phyloP scores from a whole-genome alignment of 2,797 vertebrate species.

The Steatocranus sp. region DNA sequence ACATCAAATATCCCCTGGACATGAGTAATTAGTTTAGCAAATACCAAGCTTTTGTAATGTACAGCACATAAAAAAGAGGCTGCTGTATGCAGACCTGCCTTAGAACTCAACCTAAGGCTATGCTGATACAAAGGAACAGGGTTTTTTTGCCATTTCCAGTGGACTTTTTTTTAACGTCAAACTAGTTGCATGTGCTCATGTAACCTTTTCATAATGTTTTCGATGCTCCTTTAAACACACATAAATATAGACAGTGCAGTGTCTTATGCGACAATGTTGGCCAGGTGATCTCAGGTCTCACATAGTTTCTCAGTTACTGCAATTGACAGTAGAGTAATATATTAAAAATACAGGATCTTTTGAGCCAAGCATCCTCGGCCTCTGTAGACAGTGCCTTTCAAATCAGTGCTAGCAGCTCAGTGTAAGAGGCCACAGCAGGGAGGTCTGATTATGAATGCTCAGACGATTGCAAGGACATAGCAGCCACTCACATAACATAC shows the following conservation, averaged over 20 bases:
- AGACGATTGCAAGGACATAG: not conserved
- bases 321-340: not conserved
- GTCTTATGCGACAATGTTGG: not conserved
- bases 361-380: not conserved
- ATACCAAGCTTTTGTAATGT: not conserved
- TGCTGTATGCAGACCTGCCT: not conserved
- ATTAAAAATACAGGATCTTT: not conserved
- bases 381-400: not conserved
- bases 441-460: not conserved
- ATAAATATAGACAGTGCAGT: not conserved
- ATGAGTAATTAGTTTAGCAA: not conserved
- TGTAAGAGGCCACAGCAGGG: not conserved
- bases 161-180: not conserved
- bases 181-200: not conserved
- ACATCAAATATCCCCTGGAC: not conserved
- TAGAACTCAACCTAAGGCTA: not conserved
- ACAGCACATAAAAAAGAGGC: not conserved
- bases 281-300: not conserved
- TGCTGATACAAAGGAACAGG: not conserved
- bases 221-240: not conserved
- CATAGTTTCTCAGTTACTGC: not conserved
- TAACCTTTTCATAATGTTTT: not conserved
- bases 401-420: not conserved
- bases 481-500: not conserved
- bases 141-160: accelerated